Evolutionary conservation across 2,888 invertebrate genomes (phyloP), one percentile per base, ranked within the genome.

Genomic region (Noctua janthina): DNA sequence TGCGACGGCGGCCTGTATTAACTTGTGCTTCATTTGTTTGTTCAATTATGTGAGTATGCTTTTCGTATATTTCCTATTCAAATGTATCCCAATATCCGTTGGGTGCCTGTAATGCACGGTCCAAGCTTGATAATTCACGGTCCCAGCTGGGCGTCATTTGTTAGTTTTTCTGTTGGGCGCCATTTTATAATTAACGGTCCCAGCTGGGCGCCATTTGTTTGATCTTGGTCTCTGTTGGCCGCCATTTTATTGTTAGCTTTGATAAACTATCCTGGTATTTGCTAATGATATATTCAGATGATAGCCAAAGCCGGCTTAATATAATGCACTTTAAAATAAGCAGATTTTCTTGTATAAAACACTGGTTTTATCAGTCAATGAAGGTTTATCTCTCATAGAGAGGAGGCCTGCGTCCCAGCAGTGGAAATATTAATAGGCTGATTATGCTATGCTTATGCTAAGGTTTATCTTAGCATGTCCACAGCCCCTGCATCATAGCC

Each of bases 1-100:
- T 0, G 98, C 98, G 43, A 99, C 99, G 3, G 99, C 99, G 0
- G 99, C 99, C 4, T 98, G 98, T 90, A 98, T 99, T 92, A 99
- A 99, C 97, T 97, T 99, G 89, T 97, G 98, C 79, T 98, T 99
- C 94, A 99, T 99, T 91, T 98, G 99, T 90, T 95, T 99, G 79
- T 98, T 99, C 51, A 91, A 88, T 73, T 91, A 92, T 85, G 92
- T 92, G 49, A 91, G 91, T 91, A 75, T 59, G 11, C 0, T 64
- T 1, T 13, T 46, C n/a, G 1, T n/a, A 10, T 35, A 67, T 29
- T 59, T 3, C 2, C 5, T 64, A 49, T 13, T 10, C 8, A 17
- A 23, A 29, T 59, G 15, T 23, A 10, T 66, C 39, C 23, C 7
- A 13, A 43, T 23, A 5, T 66, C n/a, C 20, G 10, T 20, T 35